Conservation (phyloP, 2,888 invertebrate genomes). For the Alloplasta piceator region DNA sequence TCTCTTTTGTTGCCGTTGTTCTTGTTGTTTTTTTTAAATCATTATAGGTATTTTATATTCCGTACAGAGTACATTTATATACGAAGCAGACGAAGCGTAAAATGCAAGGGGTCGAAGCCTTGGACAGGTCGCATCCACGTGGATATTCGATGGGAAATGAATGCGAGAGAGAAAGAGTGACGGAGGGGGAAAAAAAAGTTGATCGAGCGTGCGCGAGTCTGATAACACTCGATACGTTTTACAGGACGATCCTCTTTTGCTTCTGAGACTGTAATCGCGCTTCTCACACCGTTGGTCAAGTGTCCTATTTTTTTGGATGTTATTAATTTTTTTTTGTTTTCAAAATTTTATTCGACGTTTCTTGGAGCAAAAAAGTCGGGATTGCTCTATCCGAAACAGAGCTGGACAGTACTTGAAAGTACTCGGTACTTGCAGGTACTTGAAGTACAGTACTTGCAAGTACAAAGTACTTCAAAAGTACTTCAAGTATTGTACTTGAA, state of each 20-base stretch:
- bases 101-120: constrained; percentile 70
- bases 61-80: constrained; percentile 21
- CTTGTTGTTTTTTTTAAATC: constrained; percentile 44
- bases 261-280: constrained; percentile 36
- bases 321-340: background rate
- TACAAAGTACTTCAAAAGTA: too few relatives aligned
- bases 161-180: constrained; percentile 3
- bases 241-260: constrained; percentile 30
- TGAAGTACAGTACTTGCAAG: too few relatives aligned
- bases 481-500: too few relatives aligned
- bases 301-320: background rate
- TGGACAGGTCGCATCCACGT: constrained; percentile 1
- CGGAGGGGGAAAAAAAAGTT: constrained; percentile 19
- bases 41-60: constrained; percentile 65
- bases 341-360: background rate
- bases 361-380: too few relatives aligned
- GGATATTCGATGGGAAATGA: constrained; percentile 25
- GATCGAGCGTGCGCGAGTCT: constrained; percentile 54
- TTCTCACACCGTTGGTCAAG: constrained; percentile 22
- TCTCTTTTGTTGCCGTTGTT: constrained; percentile 28
- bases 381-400: too few relatives aligned
- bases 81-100: constrained; percentile 69
- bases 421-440: too few relatives aligned
- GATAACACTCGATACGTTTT: constrained; percentile 58
- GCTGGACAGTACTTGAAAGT: too few relatives aligned